Evolutionary conservation across 2,888 invertebrate species (phyloP).

Genomic region (Gymnocheta viridis): DNA sequence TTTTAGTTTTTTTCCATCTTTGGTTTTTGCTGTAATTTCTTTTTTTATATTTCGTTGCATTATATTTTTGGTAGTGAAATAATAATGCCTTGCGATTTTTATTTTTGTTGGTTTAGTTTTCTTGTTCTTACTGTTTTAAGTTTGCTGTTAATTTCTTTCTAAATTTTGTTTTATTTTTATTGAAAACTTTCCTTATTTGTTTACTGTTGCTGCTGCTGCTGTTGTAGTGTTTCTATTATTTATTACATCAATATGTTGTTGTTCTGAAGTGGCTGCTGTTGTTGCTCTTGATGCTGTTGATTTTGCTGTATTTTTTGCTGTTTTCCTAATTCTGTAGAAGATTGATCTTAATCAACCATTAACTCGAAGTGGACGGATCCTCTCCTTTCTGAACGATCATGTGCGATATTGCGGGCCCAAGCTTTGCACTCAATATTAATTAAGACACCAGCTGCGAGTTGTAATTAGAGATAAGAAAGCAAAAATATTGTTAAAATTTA

Average conservation of each 20-base stretch:
- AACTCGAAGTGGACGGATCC: conserved; percentile 97
- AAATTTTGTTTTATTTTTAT: conserved; percentile 54
- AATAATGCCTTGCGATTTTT: conserved; percentile 67
- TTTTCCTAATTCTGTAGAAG: conserved; percentile 61
- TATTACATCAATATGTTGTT: conserved; percentile 52
- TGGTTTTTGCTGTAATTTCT: conserved; percentile 79
- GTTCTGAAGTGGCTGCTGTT: conserved; percentile 69
- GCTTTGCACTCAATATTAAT: conserved; percentile 97
- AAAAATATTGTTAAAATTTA: neutral
- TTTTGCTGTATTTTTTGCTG: conserved; percentile 63
- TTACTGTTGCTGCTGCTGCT: conserved; percentile 52
- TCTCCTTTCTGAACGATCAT: conserved; percentile 93
- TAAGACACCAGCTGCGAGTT: conserved; percentile 88
- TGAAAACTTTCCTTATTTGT: conserved; percentile 63
- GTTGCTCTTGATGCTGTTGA: conserved; percentile 63
- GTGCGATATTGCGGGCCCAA: conserved; percentile 94
- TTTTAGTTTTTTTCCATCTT: conserved; percentile 74
- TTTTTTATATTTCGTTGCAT: conserved; percentile 70
- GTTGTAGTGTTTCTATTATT: conserved; percentile 68
- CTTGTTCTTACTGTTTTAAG: conserved; percentile 57
- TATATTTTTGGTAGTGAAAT: conserved; percentile 72
- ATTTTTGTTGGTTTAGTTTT: conserved; percentile 55
- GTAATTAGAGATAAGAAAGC: conserved; percentile 10
- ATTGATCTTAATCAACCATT: conserved; percentile 90
- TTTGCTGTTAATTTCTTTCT: conserved; percentile 74